Conservation (phyloP, 2,888 invertebrate genomes). For the Synanthedon andrenaeformis region DNA sequence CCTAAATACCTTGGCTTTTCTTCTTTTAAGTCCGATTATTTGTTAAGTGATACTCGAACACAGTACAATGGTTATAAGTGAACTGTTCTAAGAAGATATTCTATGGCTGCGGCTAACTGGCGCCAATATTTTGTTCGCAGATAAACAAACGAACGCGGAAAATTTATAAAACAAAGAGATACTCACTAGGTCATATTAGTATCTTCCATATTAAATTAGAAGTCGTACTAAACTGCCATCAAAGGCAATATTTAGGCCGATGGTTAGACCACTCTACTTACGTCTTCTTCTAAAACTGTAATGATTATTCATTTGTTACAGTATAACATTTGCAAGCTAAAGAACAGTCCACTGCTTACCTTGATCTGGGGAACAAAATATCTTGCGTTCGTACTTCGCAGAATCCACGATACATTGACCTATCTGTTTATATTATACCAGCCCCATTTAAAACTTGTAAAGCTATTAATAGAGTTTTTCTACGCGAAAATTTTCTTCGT, state of each 20-base stretch:
- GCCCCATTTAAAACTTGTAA: constrained; percentile 20
- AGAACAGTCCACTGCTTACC: constrained; percentile 8
- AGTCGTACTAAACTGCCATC: too few species aligned
- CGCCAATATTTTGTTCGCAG: constrained; percentile 22
- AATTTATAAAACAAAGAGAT: constrained; percentile 1
- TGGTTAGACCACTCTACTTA: too few species aligned
- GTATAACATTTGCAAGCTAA: too few species aligned
- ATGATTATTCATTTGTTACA: too few species aligned
- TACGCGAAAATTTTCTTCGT: not conserved
- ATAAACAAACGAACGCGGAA: constrained; percentile 20
- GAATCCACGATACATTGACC: constrained; percentile 52
- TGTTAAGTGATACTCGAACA: too few species aligned
- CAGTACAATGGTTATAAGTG: not conserved
- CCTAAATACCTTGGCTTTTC: too few species aligned
- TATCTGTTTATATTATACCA: constrained; percentile 38
- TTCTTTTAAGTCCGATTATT: too few species aligned
- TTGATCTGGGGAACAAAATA: constrained; percentile 14
- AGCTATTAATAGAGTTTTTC: constrained; percentile 15
- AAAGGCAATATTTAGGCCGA: too few species aligned
- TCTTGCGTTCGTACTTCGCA: constrained; percentile 23
- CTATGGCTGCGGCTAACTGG: constrained; percentile 12
- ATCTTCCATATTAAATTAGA: constrained; percentile 1
- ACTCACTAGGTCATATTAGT: not conserved
- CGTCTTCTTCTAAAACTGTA: too few species aligned
- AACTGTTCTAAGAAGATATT: constrained; percentile 17